Percentiles rank a stretch among this genome's conserved stretches.
These are phyloP conservation scores for Spea hammondii DNA, from an alignment of 2,797 vertebrate species.

Conservation along the genomic window DNA sequence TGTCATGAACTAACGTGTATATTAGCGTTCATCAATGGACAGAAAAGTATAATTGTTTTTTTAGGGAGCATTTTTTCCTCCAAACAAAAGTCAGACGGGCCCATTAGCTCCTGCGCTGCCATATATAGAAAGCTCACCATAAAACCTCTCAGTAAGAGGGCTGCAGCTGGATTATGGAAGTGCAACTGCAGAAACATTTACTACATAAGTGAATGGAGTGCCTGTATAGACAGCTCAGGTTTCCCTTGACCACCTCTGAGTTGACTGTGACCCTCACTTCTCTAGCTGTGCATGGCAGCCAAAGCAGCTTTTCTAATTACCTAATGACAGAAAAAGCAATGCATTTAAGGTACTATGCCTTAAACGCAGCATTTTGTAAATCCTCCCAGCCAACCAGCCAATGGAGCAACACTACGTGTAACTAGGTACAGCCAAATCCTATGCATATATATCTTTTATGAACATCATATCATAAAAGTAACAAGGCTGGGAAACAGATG, in stretches of 20 bases:
- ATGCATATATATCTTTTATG: conserved; percentile 24
- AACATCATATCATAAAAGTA: conserved; percentile 66
- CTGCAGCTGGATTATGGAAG: conserved; percentile 14
- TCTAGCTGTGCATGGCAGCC: not conserved
- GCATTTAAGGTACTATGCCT: not conserved
- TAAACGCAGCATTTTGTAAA: not conserved
- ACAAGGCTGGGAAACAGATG: conserved; percentile 76
- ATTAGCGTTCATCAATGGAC: no score
- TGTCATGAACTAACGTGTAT: not conserved
- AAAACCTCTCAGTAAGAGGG: not conserved
- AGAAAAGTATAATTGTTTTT: no score
- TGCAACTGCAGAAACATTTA: conserved; percentile 50
- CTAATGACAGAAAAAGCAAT: not conserved
- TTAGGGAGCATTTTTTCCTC: no score
- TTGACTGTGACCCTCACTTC: not conserved
- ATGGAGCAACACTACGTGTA: not conserved
- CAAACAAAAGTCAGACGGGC: no score
- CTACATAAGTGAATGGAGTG: conserved; percentile 61
- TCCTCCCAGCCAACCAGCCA: no score
- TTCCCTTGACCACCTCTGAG: not conserved
- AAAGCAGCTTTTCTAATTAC: not conserved
- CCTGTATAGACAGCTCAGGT: not conserved
- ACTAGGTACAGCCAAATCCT: conserved; percentile 8
- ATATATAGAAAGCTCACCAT: no score
- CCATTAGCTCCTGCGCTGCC: no score